Evolutionary conservation across 2,888 invertebrate genomes (phyloP).

Genomic region (Diloba caeruleocephala): DNA sequence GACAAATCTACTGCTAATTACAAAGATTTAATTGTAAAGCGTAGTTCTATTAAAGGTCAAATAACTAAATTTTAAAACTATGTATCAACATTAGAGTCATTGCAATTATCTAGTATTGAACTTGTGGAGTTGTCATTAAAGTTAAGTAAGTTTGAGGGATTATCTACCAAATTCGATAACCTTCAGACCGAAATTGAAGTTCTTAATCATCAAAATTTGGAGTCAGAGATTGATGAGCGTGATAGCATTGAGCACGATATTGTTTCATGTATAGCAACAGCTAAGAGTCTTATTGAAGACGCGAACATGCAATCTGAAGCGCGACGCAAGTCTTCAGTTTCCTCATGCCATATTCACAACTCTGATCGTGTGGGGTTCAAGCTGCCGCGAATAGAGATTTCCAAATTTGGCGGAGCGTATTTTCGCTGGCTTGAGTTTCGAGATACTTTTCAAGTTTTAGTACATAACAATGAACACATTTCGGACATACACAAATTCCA

Average conservation of each 20-base stretch:
- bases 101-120: background rate
- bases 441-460: constrained; percentile 39
- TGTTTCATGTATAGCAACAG: constrained; percentile 6
- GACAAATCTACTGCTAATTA: constrained; percentile 1
- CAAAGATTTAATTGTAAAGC: background rate
- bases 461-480: constrained; percentile 36
- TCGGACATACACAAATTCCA: too few relatives aligned
- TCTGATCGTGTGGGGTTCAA: constrained; percentile 15
- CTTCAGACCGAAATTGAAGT: constrained; percentile 14
- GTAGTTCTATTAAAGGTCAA: constrained; percentile 7
- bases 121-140: constrained; percentile 9
- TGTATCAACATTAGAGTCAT: constrained; percentile 1
- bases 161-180: constrained; percentile 5
- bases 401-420: constrained; percentile 34
- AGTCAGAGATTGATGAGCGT: constrained; percentile 14
- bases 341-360: constrained; percentile 2
- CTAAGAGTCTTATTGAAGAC: constrained; percentile 6
- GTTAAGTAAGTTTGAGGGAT: constrained; percentile 9
- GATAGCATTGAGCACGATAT: constrained; percentile 13
- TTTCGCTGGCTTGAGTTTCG: constrained; percentile 20
- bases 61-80: too few relatives aligned
- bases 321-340: background rate
- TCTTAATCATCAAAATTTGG: constrained; percentile 1
- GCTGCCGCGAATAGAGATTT: constrained; percentile 36
- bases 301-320: constrained; percentile 4